Evolutionary conservation across 2,888 invertebrate genomes (phyloP).

Genomic region (Saturnia japonica): DNA sequence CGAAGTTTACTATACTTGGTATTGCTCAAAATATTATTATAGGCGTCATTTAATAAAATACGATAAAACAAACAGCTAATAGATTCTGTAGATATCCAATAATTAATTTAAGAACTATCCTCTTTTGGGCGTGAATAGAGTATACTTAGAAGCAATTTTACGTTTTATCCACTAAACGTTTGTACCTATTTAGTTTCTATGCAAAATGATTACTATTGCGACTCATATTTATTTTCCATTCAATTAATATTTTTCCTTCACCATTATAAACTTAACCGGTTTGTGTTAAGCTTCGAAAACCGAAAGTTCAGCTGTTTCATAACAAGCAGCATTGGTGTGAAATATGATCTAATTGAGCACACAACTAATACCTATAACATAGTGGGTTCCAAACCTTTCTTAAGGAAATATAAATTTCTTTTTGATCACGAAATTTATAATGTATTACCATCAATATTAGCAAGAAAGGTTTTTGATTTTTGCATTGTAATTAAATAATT

Average conservation of each 20-base stretch:
- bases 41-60: conserved; percentile 2
- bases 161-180: too few species aligned
- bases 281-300: not conserved
- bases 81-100: not conserved
- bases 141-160: not conserved
- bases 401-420: too few species aligned
- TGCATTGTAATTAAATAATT: too few species aligned
- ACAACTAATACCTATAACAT: not conserved
- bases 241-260: not conserved
- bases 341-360: not conserved
- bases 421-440: too few species aligned
- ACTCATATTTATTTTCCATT: too few species aligned
- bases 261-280: not conserved
- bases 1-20: not conserved
- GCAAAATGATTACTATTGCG: too few species aligned
- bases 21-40: conserved; percentile 3
- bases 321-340: not conserved
- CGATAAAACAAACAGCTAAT: too few species aligned
- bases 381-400: too few species aligned
- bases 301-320: not conserved
- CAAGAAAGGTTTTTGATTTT: too few species aligned
- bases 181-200: too few species aligned
- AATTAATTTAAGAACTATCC: not conserved
- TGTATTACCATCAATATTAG: too few species aligned
- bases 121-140: not conserved